Conservation (phyloP, 2,113 vertebrate species). For the Tragelaphus scriptus region DNA sequence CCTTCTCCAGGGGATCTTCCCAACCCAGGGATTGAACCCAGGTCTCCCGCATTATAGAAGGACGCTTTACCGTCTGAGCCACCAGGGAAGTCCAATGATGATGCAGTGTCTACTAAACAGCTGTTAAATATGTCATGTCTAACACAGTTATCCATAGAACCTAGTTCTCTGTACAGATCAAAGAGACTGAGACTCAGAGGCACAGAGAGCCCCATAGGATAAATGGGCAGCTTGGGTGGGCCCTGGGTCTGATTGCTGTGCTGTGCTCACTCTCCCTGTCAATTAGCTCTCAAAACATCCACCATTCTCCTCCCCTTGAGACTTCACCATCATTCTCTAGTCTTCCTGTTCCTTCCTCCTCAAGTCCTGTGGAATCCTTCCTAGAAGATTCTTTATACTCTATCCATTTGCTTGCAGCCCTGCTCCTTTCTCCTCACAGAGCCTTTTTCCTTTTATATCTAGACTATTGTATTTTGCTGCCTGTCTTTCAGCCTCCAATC, state of each 20-base stretch:
- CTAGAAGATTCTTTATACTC: neutral
- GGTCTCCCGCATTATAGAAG: too few species aligned
- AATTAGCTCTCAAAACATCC: neutral
- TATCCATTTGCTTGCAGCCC: neutral
- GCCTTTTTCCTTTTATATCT: neutral
- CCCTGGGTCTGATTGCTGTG: neutral
- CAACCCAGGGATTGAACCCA: too few species aligned
- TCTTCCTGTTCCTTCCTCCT: neutral
- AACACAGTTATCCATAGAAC: neutral
- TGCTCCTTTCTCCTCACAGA: neutral
- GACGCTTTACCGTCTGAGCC: too few species aligned
- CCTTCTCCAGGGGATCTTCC: too few species aligned
- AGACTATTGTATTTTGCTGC: neutral
- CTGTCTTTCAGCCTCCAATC: neutral
- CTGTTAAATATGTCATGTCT: neutral
- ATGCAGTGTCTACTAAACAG: neutral
- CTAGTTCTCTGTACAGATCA: neutral
- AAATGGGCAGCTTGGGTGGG: too few species aligned
- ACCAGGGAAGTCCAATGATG: neutral
- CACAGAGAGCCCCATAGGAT: fast-evolving
- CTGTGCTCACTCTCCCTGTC: neutral
- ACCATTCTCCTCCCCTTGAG: neutral
- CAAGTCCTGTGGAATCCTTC: neutral
- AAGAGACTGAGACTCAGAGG: neutral
- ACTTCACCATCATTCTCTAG: neutral